Conservation (phyloP, 2,888 invertebrate species). For the Eupithecia subfuscata region DNA sequence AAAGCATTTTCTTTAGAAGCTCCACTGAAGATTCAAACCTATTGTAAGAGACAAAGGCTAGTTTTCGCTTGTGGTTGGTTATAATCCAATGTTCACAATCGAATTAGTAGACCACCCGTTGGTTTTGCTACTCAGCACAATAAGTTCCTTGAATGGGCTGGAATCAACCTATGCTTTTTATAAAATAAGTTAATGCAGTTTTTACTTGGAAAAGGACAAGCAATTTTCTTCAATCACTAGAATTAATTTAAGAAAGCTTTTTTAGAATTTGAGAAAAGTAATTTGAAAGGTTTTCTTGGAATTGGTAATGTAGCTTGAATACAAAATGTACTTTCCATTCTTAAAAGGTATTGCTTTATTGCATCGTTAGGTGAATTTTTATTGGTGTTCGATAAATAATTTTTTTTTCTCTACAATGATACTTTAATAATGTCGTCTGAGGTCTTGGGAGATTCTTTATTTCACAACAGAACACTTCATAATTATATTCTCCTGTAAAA, state of each 20-base stretch:
- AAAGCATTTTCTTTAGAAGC: slow-evolving; percentile 16
- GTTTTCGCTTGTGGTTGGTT: slow-evolving; percentile 17
- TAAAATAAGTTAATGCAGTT: slow-evolving; percentile 44
- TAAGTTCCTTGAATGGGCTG: slow-evolving; percentile 61
- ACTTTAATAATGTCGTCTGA: too few relatives aligned
- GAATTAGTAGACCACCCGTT: slow-evolving; percentile 78
- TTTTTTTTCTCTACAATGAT: too few relatives aligned
- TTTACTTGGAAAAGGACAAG: slow-evolving; percentile 38
- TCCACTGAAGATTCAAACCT: neutral
- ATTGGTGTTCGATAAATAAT: neutral
- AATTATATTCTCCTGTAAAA: too few relatives aligned
- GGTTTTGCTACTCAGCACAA: slow-evolving; percentile 79
- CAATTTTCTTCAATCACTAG: slow-evolving; percentile 20
- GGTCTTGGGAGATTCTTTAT: too few relatives aligned
- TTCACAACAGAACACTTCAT: too few relatives aligned
- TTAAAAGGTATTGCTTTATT: neutral
- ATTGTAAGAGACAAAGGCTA: slow-evolving; percentile 4
- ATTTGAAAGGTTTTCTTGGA: slow-evolving; percentile 8
- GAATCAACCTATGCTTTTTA: slow-evolving; percentile 58
- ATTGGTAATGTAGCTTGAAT: neutral
- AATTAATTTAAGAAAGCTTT: slow-evolving; percentile 12
- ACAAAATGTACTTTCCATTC: neutral
- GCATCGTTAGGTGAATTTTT: neutral
- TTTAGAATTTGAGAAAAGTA: slow-evolving; percentile 13
- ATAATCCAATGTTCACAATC: slow-evolving; percentile 55